phyloP scores from a whole-genome alignment of 2,113 vertebrate genomes.

The Prionailurus bengalensis region DNA sequence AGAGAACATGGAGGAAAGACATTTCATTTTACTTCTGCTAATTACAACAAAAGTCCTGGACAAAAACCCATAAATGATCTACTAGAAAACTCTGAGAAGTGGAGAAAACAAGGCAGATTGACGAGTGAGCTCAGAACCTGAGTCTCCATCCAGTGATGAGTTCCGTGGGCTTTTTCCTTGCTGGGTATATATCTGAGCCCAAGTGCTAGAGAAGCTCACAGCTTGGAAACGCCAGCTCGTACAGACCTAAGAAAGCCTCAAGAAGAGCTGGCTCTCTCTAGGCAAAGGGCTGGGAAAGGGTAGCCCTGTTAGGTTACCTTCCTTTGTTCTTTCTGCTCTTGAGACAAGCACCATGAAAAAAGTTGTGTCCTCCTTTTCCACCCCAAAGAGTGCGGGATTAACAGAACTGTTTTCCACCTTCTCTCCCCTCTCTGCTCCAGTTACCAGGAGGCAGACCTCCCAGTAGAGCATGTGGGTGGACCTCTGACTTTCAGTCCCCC shows the following conservation, averaged over 20 bases:
- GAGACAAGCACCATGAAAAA: neutral
- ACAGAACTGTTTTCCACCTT: neutral
- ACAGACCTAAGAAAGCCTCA: neutral
- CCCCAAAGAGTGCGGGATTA: neutral
- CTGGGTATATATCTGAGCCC: rapidly evolving
- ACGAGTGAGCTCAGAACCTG: neutral
- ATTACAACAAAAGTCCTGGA: neutral
- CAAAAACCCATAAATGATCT: neutral
- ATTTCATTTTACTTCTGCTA: neutral
- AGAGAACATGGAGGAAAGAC: neutral
- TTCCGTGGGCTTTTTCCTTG: neutral
- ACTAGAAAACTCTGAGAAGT: neutral
- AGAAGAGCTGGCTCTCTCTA: neutral
- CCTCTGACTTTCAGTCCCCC: neutral
- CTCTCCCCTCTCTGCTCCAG: rapidly evolving
- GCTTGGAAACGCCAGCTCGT: neutral
- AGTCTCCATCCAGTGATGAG: neutral
- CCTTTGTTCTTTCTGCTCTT: neutral
- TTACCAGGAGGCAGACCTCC: neutral
- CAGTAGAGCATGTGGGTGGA: neutral
- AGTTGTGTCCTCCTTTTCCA: too few species aligned
- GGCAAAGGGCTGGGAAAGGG: neutral
- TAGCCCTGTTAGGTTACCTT: rapidly evolving
- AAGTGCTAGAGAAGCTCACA: neutral
- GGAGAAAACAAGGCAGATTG: neutral